Evolutionary conservation across 2,888 invertebrate species (phyloP).

Genomic region (Boloria selene): DNA sequence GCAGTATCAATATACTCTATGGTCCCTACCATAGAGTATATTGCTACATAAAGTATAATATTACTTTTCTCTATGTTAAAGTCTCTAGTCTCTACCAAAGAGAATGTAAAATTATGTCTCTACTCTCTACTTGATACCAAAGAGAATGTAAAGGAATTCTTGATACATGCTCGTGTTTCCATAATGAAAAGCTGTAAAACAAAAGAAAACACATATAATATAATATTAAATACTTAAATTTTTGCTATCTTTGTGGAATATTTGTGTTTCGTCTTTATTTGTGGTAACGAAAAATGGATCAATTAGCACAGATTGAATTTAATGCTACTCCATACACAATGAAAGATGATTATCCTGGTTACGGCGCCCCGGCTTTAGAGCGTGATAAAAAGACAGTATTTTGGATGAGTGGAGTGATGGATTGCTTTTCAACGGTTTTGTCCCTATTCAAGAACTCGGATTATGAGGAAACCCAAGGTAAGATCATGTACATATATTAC

Average conservation of each 20-base stretch:
- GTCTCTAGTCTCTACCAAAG: too few relatives aligned
- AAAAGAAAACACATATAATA: not conserved
- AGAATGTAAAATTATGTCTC: too few relatives aligned
- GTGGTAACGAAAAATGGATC: conserved; percentile 26
- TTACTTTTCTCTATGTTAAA: too few relatives aligned
- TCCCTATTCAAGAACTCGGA: conserved; percentile 91
- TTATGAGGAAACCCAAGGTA: conserved; percentile 88
- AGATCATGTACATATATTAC: conserved; percentile 25
- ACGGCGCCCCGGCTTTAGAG: conserved; percentile 42
- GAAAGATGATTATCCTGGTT: conserved; percentile 47
- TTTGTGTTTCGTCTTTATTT: conserved; percentile 8
- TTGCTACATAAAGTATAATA: too few relatives aligned
- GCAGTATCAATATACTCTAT: too few relatives aligned
- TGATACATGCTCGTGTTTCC: conserved; percentile 10
- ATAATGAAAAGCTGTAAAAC: not conserved
- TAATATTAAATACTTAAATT: not conserved
- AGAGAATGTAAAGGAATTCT: too few relatives aligned
- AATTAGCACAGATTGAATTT: conserved; percentile 39
- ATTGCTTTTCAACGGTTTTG: conserved; percentile 93
- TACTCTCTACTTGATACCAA: too few relatives aligned
- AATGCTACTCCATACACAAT: conserved; percentile 39
- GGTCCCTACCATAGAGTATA: too few relatives aligned
- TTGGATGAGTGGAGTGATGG: conserved; percentile 92
- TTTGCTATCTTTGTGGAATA: not conserved
- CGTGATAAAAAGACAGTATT: conserved; percentile 79